These are phyloP conservation scores for Trichogramma pretiosum DNA, from an alignment of 1,140 invertebrate genomes.

Conservation along the genomic window DNA sequence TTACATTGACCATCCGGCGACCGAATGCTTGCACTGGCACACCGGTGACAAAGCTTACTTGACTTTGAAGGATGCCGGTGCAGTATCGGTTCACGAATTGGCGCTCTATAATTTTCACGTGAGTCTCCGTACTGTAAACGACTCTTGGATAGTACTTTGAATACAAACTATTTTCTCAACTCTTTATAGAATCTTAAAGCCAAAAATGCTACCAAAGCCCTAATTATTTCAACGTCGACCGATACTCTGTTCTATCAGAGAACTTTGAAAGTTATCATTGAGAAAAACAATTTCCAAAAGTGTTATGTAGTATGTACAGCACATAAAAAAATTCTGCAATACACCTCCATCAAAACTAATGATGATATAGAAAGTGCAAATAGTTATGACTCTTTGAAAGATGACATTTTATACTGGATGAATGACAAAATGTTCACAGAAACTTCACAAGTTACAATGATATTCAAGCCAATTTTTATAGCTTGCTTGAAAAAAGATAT, in stretches of 20 bases:
- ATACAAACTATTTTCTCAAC: slow-evolving; percentile 2
- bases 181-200: slow-evolving; percentile 36
- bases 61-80: slow-evolving; percentile 44
- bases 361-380: slow-evolving; percentile 20
- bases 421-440: slow-evolving; percentile 40
- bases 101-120: slow-evolving; percentile 43
- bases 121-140: slow-evolving; percentile 10
- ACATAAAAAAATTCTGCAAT: slow-evolving; percentile 39
- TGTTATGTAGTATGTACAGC: slow-evolving; percentile 45
- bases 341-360: slow-evolving; percentile 20
- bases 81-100: slow-evolving; percentile 48
- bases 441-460: slow-evolving; percentile 50
- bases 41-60: slow-evolving; percentile 42
- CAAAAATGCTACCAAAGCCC: slow-evolving; percentile 40
- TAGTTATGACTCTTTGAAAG: slow-evolving; percentile 43
- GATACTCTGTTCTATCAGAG: slow-evolving; percentile 42
- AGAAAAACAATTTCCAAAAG: slow-evolving; percentile 47
- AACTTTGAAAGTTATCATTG: slow-evolving; percentile 44
- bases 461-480: slow-evolving; percentile 55
- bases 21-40: slow-evolving; percentile 53
- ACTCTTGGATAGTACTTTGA: not conserved
- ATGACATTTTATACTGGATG: slow-evolving; percentile 48
- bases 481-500: slow-evolving; percentile 50
- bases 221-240: slow-evolving; percentile 46
- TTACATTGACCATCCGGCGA: slow-evolving; percentile 47